Base-by-base conservation (phyloP, 2,113 vertebrate genomes). In the Dendropsophus ebraccatus region DNA sequence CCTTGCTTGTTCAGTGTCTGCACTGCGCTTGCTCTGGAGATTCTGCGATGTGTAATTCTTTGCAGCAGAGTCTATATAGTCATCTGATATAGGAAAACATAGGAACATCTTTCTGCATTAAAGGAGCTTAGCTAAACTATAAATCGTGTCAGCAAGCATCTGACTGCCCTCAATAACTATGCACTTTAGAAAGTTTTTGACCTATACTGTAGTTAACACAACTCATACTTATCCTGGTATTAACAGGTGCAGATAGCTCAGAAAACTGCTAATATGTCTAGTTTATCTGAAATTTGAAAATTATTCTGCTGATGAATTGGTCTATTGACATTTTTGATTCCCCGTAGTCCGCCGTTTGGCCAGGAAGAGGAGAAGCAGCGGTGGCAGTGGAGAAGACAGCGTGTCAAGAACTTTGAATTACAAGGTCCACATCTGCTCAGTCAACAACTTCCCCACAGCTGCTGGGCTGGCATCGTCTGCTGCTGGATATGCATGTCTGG, bases 381-480 rank as follows among this genome's bases (percentile, higher is more conserved):
- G 82, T 52, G 54, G 54, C 62, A 70, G 67, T 0, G 85, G 88
- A 0, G 86, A 90, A 1, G 90, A 91, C 10, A 0, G 83, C 0
- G 91, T 88, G 0, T 84, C 91, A 0, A 87, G 90, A 37, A 85
- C 83, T 84, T 92, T 96, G 10, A 92, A 93, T 84, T 94, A 95
- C 87, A 98, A 96, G 89, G 93, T 98, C 82, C 98, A 99, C 75
- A 88, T 99, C 28, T 97, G 97, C 78, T 97, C 97, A 0, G 91
- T 93, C 54, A 99, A 99, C 92, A 96, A 97, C 92, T 99, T 99
- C 88, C 98, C 98, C 87, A 99, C 98, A 0, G 98, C 97, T 0
- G 98, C 98, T 0, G 97, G 97, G 14, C 91, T 99, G 56, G 98
- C 98, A 0, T 99, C 97, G 2, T 99, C 98, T 0, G 98, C 98